phyloP scores from a whole-genome alignment of 1,140 invertebrate species.

The Scaptomyza graminum region DNA sequence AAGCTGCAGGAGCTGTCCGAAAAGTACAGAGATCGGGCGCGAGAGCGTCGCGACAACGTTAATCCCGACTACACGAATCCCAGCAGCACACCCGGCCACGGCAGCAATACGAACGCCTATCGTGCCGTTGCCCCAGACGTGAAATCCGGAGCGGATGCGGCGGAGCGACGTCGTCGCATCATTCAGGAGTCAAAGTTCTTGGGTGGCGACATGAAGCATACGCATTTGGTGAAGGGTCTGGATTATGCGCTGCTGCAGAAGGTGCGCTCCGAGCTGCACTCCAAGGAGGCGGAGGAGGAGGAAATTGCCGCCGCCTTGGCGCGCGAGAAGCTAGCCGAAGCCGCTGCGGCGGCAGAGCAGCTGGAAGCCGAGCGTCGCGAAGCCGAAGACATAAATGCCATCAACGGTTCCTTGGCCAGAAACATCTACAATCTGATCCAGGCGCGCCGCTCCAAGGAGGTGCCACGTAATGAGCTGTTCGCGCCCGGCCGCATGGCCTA shows the following conservation, averaged over 20 bases:
- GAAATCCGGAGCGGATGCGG: slow-evolving; percentile 96
- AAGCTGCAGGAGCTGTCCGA: slow-evolving; percentile 97
- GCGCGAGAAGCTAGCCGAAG: slow-evolving; percentile 88
- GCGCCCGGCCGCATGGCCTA: slow-evolving; percentile 98
- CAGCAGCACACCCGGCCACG: slow-evolving; percentile 87
- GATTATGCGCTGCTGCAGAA: slow-evolving; percentile 99
- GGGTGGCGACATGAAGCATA: slow-evolving; percentile 99
- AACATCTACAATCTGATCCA: slow-evolving; percentile 90
- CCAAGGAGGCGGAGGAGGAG: slow-evolving; percentile 90
- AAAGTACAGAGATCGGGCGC: slow-evolving; percentile 96
- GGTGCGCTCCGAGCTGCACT: slow-evolving; percentile 92
- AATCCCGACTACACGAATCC: slow-evolving; percentile 93
- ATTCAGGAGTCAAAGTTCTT: slow-evolving; percentile 99
- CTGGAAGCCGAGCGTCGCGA: slow-evolving; percentile 73
- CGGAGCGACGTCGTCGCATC: slow-evolving; percentile 96
- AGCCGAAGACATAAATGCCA: slow-evolving; percentile 89
- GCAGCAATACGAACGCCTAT: slow-evolving; percentile 91
- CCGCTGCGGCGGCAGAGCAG: slow-evolving; percentile 87
- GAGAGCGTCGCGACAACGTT: slow-evolving; percentile 95
- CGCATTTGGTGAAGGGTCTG: slow-evolving; percentile 99
- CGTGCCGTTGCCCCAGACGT: slow-evolving; percentile 97
- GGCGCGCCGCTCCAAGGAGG: slow-evolving; percentile 87
- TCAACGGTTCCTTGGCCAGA: slow-evolving; percentile 91
- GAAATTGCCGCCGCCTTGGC: slow-evolving; percentile 93
- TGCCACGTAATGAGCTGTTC: slow-evolving; percentile 97